Evolutionary conservation across 1,140 invertebrate genomes (phyloP).

Genomic region (Drosophila rhopaloa): DNA sequence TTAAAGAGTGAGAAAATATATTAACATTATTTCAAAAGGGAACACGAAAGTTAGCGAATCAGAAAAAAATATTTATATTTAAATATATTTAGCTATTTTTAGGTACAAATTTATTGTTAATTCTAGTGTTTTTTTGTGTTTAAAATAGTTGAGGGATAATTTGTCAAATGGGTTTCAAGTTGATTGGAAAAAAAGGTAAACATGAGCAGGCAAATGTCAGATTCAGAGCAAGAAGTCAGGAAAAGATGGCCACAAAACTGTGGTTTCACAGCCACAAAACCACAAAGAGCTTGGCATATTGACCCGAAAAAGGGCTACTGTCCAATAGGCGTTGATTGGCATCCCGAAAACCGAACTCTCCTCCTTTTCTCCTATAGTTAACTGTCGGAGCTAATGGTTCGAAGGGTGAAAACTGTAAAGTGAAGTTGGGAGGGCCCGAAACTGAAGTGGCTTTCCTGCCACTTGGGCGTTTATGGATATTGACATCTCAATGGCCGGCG

Average conservation of each 20-base stretch:
- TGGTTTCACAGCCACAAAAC: slow-evolving; percentile 40
- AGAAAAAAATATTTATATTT: no score
- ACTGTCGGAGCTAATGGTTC: slow-evolving; percentile 31
- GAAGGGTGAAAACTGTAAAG: slow-evolving; percentile 25
- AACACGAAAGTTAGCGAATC: no score
- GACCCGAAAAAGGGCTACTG: slow-evolving; percentile 30
- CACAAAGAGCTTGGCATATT: slow-evolving; percentile 51
- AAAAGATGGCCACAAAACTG: slow-evolving; percentile 30
- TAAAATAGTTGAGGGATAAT: slow-evolving; percentile 1
- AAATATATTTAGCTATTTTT: no score
- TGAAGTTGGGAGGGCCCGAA: slow-evolving; percentile 1
- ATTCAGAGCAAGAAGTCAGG: slow-evolving; percentile 1
- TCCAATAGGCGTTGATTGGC: slow-evolving; percentile 49
- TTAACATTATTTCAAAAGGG: no score
- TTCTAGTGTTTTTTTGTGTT: background rate
- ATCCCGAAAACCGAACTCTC: slow-evolving; percentile 10
- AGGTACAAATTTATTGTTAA: background rate
- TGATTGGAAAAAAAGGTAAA: slow-evolving; percentile 27
- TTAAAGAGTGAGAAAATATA: slow-evolving; percentile 7
- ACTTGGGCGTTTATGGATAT: slow-evolving; percentile 42
- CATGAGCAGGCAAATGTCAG: slow-evolving; percentile 26
- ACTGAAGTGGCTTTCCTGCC: slow-evolving; percentile 29
- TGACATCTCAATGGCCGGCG: slow-evolving; percentile 35
- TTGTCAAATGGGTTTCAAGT: slow-evolving; percentile 11
- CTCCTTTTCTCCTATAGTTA: background rate